phyloP scores from a whole-genome alignment of 2,113 vertebrate species.

The Oncorhynchus mykiss region DNA sequence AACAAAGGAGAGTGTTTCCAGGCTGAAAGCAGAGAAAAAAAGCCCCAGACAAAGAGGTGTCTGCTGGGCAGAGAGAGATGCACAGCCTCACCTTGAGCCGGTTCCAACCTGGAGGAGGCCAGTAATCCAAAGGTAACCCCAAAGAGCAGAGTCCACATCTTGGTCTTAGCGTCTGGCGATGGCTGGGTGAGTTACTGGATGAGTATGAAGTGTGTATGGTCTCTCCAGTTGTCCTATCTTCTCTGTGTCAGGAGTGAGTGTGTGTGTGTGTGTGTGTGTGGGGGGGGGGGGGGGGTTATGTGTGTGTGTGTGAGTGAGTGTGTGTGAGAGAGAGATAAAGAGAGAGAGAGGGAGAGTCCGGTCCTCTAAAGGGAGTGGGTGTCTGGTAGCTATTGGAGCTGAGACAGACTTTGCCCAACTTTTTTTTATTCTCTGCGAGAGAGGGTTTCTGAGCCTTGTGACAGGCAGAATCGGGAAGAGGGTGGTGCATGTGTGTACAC shows the following conservation, averaged over 20 bases:
- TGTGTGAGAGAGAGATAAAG: slow-evolving; percentile 14
- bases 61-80: slow-evolving; percentile 19
- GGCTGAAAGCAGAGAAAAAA: slow-evolving; percentile 12
- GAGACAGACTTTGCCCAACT: slow-evolving; percentile 70
- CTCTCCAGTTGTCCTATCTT: slow-evolving; percentile 57
- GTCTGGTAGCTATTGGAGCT: slow-evolving; percentile 55
- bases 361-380: slow-evolving; percentile 42
- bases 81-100: slow-evolving; percentile 63
- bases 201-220: slow-evolving; percentile 47
- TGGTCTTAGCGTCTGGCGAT: slow-evolving; percentile 46
- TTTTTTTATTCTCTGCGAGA: slow-evolving; percentile 62
- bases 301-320: slow-evolving; percentile 12
- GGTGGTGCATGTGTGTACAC: slow-evolving; percentile 62
- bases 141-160: slow-evolving; percentile 73
- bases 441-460: slow-evolving; percentile 45
- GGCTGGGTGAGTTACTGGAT: slow-evolving; percentile 40
- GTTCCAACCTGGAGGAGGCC: slow-evolving; percentile 59
- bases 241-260: slow-evolving; percentile 59
- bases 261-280: slow-evolving; percentile 13
- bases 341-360: slow-evolving; percentile 32
- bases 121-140: slow-evolving; percentile 71
- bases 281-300: neutral
- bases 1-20: slow-evolving; percentile 26
- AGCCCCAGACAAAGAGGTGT: slow-evolving; percentile 47
- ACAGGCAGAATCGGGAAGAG: slow-evolving; percentile 48